These are phyloP conservation scores for Apus apus DNA, from an alignment of 2,113 vertebrate genomes.

Conservation along the genomic window DNA sequence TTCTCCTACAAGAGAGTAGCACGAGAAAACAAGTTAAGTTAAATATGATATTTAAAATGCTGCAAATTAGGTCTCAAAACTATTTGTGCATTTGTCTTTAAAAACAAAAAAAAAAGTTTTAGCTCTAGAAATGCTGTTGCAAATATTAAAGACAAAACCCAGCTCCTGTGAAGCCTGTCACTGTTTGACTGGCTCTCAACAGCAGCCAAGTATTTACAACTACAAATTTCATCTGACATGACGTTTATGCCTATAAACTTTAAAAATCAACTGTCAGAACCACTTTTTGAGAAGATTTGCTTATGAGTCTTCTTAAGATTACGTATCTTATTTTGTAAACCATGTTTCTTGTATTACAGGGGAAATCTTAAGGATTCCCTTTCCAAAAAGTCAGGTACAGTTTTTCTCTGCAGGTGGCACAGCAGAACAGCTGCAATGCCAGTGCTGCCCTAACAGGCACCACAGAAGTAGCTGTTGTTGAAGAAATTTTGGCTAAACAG, in stretches of 20 bases:
- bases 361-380: not conserved
- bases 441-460: not conserved
- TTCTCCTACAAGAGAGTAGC: constrained; percentile 77
- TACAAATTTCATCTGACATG: not conserved
- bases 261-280: not conserved
- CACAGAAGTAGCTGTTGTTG: not conserved
- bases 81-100: not conserved
- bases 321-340: not conserved
- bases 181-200: not conserved
- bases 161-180: not conserved
- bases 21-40: not conserved
- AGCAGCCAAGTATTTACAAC: not conserved
- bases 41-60: not conserved
- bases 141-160: not conserved
- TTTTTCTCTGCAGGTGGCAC: not conserved
- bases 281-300: not conserved
- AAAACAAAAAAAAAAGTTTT: not conserved
- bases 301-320: not conserved
- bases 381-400: not conserved
- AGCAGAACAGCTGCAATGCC: not conserved
- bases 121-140: not conserved
- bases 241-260: not conserved
- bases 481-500: not conserved
- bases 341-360: not conserved
- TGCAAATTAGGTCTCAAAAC: not conserved